Conservation (phyloP, 2,888 invertebrate species). For the Aethes cnicana region DNA sequence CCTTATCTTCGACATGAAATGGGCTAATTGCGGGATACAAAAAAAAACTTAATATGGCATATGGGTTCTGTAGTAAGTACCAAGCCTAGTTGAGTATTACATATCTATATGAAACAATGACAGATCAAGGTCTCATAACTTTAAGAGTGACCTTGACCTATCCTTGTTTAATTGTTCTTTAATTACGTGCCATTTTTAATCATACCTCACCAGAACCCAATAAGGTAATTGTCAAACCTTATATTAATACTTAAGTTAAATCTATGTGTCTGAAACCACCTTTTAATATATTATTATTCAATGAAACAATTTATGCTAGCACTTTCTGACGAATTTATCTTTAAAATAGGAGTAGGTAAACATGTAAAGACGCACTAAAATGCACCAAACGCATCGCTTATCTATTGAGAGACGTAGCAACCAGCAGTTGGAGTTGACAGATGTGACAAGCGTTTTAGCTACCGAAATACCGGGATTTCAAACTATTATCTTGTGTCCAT, state of each 20-base stretch:
- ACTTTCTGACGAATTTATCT: no score
- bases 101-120: no score
- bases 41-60: no score
- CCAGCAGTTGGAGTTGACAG: conserved; percentile 42
- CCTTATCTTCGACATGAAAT: conserved; percentile 21
- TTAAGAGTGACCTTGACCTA: conserved; percentile 29
- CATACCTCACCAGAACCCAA: conserved; percentile 1
- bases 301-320: no score
- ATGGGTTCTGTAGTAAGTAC: no score
- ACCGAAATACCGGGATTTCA: conserved; percentile 66
- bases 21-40: conserved; percentile 23
- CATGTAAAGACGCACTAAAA: neutral
- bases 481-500: conserved; percentile 66
- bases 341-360: neutral
- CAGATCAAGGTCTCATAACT: no score
- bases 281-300: no score
- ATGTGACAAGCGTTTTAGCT: conserved; percentile 69
- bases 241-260: no score
- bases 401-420: conserved; percentile 33
- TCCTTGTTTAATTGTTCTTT: conserved; percentile 14
- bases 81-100: no score
- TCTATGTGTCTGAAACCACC: no score
- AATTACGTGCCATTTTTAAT: conserved; percentile 8
- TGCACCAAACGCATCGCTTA: conserved; percentile 6
- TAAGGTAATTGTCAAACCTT: neutral